Base-by-base conservation (phyloP, 2,797 vertebrate species). In the Chelmon rostratus region DNA sequence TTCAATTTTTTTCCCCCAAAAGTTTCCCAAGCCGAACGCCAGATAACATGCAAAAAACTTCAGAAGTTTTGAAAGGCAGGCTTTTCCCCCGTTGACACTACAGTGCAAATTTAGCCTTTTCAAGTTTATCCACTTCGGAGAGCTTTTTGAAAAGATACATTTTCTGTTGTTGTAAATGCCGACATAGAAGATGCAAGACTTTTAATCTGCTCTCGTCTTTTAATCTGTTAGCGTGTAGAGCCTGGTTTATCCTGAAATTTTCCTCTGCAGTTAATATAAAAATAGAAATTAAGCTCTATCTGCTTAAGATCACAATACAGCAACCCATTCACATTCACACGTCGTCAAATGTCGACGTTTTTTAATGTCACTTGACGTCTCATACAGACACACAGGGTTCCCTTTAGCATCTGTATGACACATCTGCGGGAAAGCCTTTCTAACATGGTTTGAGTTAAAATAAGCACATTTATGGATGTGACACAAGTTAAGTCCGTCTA, bases 201-300 rank as follows among this genome's bases (percentile, higher is more conserved):
- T 70, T 46, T 25, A 68, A 78, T 73, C 28, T 13, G 8, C 28
- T 23, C 4, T 4, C 18, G 13, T 54, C 19, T 21, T 54, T 52
- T 63, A 18, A 53, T 70, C 10, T 66, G 23, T 38, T 52, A 7
- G 1, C 59, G 31, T 40, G 31, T 31, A 9, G 49, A 66, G 42
- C 49, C 82, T 69, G 42, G 25, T 54, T 64, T 58, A 33, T 58
- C 67, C 28, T 61, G 18, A 59, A 49, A 58, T 42, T 58, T 56
- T 2, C 11, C 21, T 31, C 8, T 56, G 11, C 44, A 63, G 25
- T 35, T 52, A 6, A 38, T 15, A 28, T 16, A n/a, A 58, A 11
- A 11, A 21, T 2, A 8, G 35, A 15, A 56, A 62, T 56, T 6
- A 12, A 46, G 10, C 25, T 58, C n/a, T 18, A 35, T 35, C 21